Evolutionary conservation across 2,888 invertebrate genomes (phyloP).

Genomic region (Oligia strigilis): DNA sequence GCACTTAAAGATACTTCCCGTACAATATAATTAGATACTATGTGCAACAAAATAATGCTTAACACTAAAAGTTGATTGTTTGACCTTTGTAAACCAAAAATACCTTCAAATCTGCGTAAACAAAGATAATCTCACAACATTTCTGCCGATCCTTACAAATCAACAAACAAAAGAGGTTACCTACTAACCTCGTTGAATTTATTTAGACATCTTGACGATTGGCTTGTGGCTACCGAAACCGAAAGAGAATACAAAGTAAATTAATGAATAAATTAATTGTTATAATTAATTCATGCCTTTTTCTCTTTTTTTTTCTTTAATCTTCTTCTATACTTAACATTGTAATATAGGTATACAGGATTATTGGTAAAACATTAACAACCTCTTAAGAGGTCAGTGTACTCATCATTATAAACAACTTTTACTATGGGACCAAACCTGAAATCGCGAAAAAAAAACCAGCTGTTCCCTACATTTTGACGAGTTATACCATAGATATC

Average conservation of each 20-base stretch:
- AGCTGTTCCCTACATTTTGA: no score
- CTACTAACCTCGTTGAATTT: slow-evolving; percentile 15
- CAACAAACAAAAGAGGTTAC: slow-evolving; percentile 16
- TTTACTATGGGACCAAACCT: no score
- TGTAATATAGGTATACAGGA: no score
- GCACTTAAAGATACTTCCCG: background rate
- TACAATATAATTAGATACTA: background rate
- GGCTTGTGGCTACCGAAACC: slow-evolving; percentile 18
- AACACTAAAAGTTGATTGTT: background rate
- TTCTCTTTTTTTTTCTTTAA: no score
- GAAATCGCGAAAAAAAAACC: no score
- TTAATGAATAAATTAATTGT: slow-evolving; percentile 1
- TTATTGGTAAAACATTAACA: no score
- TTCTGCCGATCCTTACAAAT: background rate
- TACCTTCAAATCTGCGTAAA: background rate
- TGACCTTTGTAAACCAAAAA: background rate
- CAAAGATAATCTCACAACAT: background rate
- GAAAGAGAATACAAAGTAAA: slow-evolving; percentile 22
- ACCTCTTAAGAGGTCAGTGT: no score
- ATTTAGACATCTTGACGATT: slow-evolving; percentile 26
- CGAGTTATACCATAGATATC: no score
- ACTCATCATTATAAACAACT: no score
- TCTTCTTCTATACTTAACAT: no score
- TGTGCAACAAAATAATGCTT: background rate
- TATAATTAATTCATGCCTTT: no score